Base-by-base conservation (phyloP, 2,113 vertebrate species). In the Xiphophorus hellerii region DNA sequence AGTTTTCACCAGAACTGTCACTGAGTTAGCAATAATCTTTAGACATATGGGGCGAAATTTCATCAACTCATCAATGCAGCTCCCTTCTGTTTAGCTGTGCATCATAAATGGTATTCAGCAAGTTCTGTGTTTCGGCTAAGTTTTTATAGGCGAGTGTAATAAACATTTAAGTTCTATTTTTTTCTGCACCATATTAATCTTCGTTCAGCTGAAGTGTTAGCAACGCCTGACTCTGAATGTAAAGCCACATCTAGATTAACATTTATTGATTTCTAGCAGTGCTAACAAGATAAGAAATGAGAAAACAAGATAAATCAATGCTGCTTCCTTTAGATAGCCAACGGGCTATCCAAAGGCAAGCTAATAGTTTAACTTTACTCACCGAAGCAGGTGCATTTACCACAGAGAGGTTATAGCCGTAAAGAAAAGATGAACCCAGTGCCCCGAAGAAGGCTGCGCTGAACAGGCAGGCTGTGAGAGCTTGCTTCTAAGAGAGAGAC, bases 331-430 rank as follows among this genome's bases (percentile, higher is more conserved):
- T 28, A 1, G 28, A 28, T 28, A 28, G 28, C 28, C 22, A 71
- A 65, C 9, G 73, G 29, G 5, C 30, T 27, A 58, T 35, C 48
- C 39, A 20, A 58, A 29, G 48, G 1, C 3, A 8, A 29, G 12
- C 31, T 11, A 31, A 80, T 25, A 62, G 68, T 70, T 37, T 33
- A 78, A 95, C 96, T 96, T 37, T 79, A 96, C 97, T 96, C 94
- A 97, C 97, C 94, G 0, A 64, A 0, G 95, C 71, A 0, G 97
- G 97, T 31, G 96, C 96, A 0, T 97, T 97, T 84, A 98, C 96
- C 77, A 97, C 96, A 0, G 96, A 97, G 5, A 98, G 94, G 86
- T 96, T 97, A 91, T 97, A 98, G 5, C 97, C 96, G 0, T 97
- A 98, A 8, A 98, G 95, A 84, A 96, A 97, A 37, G 97, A 97